Base-by-base conservation (phyloP, 2,888 invertebrate genomes). In the Pandemis corylana region DNA sequence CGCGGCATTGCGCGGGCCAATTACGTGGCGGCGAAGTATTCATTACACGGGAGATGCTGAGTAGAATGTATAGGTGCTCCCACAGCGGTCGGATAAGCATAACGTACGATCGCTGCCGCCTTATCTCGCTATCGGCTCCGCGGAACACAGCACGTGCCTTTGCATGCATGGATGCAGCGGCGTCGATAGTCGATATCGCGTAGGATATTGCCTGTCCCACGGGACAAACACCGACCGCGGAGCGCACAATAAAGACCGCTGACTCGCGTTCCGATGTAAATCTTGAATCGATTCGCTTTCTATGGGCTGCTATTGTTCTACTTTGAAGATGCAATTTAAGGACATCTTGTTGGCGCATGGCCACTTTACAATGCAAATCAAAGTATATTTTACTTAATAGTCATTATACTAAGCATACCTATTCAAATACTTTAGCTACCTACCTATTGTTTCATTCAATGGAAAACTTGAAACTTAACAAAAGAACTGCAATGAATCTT, bases 91-190 rank as follows among this genome's bases (percentile, higher is more conserved):
- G 83, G 88, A 89, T 89, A 89, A 89, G 87, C 88, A 87, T 87
- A 87, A 93, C 87, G 83, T 90, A 91, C 89, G 90, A 90, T 89
- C 87, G 83, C 81, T 83, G 81, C 80, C 80, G 77, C 85, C 87
- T 89, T 92, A 92, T 91, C 92, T 87, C 83, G 83, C 84, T 87
- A 90, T 90, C 89, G 80, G 84, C 83, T 83, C 81, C 74, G 78
- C 78, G 82, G 82, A 86, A 88, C 86, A 84, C 83, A 84, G 91
- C 90, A 89, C 90, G 91, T 90, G 92, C 87, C 87, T 87, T 84
- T 82, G 89, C 85, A 89, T 88, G 86, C 86, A 80, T 82, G 86
- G 88, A 88, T 89, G 84, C 82, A 82, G 81, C 83, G 80, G 79
- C 80, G 77, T 80, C 83, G 90, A 91, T 90, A 87, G 81, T 80